phyloP scores from a whole-genome alignment of 2,113 vertebrate genomes.

The Tragelaphus buxtoni region DNA sequence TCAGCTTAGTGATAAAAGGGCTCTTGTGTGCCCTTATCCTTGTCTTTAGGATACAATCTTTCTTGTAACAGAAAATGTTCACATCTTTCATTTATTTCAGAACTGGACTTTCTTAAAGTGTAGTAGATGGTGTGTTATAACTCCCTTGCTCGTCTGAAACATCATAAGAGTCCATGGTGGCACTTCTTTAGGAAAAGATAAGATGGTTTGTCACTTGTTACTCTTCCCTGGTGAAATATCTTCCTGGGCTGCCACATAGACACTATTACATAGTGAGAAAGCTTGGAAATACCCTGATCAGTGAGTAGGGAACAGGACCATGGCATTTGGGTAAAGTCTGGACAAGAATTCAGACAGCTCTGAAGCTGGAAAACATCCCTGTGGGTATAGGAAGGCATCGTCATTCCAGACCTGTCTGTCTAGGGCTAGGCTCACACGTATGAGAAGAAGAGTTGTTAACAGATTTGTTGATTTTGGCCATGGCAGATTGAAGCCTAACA shows the following conservation, averaged over 20 bases:
- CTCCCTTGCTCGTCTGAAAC: neutral
- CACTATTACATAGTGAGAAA: neutral
- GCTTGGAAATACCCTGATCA: neutral
- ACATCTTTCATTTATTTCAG: conserved; percentile 1
- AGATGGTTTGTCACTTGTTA: neutral
- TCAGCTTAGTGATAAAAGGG: neutral
- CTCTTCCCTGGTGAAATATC: neutral
- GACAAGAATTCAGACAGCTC: neutral
- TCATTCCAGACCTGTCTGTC: neutral
- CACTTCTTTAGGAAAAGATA: conserved; percentile 5
- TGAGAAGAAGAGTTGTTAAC: neutral
- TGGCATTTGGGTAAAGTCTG: neutral
- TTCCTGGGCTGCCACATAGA: neutral
- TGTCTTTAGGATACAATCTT: neutral
- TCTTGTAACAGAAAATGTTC: neutral
- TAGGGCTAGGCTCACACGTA: neutral
- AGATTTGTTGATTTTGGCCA: conserved; percentile 4
- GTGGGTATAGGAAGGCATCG: neutral
- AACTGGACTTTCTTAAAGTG: neutral
- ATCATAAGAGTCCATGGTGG: neutral
- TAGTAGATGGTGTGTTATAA: neutral
- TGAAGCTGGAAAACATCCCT: neutral
- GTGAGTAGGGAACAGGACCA: neutral
- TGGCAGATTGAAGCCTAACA: conserved; percentile 20
- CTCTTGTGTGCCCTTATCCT: neutral